Evolutionary conservation across 2,888 invertebrate species (phyloP).

Genomic region (Oscheius myriophilus): DNA sequence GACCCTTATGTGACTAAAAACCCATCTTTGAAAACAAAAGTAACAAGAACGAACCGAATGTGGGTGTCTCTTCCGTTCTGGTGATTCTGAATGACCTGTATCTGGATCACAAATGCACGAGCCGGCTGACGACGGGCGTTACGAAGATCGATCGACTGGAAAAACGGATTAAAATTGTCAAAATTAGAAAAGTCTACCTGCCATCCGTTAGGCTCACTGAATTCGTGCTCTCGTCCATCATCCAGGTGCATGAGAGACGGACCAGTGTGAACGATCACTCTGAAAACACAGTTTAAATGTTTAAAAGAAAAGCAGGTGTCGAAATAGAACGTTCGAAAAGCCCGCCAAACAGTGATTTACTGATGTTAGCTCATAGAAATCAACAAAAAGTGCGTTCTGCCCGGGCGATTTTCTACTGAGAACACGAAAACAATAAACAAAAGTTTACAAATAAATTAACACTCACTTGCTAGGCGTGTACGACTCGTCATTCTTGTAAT

Average conservation of each 20-base stretch:
- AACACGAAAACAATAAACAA: neutral
- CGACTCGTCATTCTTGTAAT: constrained; percentile 97
- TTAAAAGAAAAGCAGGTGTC: no score
- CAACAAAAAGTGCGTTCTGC: no score
- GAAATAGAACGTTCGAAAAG: no score
- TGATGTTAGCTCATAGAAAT: no score
- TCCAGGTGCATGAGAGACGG: constrained; percentile 58
- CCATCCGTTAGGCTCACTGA: constrained; percentile 92
- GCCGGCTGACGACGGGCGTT: constrained; percentile 32
- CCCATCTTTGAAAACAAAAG: neutral
- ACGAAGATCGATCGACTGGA: constrained; percentile 61
- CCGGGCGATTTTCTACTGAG: no score
- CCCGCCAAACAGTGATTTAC: no score
- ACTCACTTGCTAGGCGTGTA: constrained; percentile 88
- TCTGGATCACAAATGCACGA: constrained; percentile 86
- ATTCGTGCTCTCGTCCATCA: constrained; percentile 43
- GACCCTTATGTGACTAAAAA: constrained; percentile 52
- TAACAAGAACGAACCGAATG: constrained; percentile 78
- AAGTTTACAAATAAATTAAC: neutral
- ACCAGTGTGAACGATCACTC: constrained; percentile 55
- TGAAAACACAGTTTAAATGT: constrained; percentile 19
- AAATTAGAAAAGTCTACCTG: constrained; percentile 75
- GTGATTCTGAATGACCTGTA: constrained; percentile 95
- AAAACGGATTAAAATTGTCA: constrained; percentile 9
- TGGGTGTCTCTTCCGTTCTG: constrained; percentile 99